Base-by-base conservation (phyloP, 2,113 vertebrate genomes). In the Tilapia sparmanii region DNA sequence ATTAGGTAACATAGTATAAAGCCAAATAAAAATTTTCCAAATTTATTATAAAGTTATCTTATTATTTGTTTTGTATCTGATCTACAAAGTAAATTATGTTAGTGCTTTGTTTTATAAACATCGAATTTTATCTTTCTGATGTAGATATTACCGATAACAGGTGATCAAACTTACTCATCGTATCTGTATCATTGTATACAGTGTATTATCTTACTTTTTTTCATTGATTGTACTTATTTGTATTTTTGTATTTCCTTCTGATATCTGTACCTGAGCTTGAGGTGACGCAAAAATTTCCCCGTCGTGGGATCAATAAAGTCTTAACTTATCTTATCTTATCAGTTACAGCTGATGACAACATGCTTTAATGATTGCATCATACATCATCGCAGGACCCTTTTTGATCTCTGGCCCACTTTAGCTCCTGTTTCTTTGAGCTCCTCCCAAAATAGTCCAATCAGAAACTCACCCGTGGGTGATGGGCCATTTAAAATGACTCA, bases 41-140 rank as follows among this genome's bases (percentile, higher is more conserved):
- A 50, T 5, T 19, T 50, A 11, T 33, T 63, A 29, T 19, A 26
- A 76, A 16, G 0, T 29, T 29, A 16, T 45, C 68, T 31, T 7
- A 31, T 47, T 76, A 8, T 66, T 50, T 50, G 24, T 0, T 18
- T 47, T 26, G 13, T 76, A 0, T 11, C 2, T 78, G 24, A 50
- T 73, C 24, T 73, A 18, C 38, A 15, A 73, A 45, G 38, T 10
- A 26, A 45, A 15, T 31, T 47, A 73, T 73, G 22, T 26, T 18
- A 2, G 24, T 31, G 26, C 55, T 57, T 24, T 45, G 40, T 18
- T 3, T 61, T 0, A 63, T 63, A 16, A 63, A 19, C 29, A 35
- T 63, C 59, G 29, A 0, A 24, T 71, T 22, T 0, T 2, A 10
- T 42, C n/a, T 24, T 71, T 42, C 22, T 33, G 5, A 42, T 26